Conservation (phyloP, 1,140 invertebrate genomes). For the Rhagoletis zephyria region DNA sequence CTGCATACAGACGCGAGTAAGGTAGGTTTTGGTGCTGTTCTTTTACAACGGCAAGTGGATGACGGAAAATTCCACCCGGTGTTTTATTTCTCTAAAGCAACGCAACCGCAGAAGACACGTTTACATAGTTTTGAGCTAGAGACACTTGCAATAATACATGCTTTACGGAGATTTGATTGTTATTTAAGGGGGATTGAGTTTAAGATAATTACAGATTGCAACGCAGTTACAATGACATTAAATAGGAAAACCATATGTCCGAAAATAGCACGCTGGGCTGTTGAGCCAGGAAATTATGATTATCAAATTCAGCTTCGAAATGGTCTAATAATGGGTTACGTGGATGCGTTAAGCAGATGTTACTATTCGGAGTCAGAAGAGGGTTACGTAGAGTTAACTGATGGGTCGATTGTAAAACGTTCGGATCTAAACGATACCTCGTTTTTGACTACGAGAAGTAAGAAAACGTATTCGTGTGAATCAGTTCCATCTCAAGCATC, state of each 20-base stretch:
- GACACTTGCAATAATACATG: conserved; percentile 34
- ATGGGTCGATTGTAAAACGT: too few relatives aligned
- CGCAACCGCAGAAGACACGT: background rate
- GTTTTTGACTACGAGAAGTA: too few relatives aligned
- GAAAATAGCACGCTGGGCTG: conserved; percentile 23
- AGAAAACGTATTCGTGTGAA: too few relatives aligned
- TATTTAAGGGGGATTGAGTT: background rate
- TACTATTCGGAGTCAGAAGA: too few relatives aligned
- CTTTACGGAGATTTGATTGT: background rate
- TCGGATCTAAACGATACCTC: too few relatives aligned
- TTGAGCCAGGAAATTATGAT: conserved; percentile 25
- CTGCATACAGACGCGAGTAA: conserved; percentile 20
- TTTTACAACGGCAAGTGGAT: conserved; percentile 42
- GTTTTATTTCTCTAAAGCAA: conserved; percentile 1
- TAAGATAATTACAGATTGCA: conserved; percentile 39
- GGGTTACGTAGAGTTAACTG: too few relatives aligned
- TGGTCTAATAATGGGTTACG: background rate
- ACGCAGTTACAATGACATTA: background rate
- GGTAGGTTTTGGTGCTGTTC: conserved; percentile 29
- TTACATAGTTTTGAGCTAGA: conserved; percentile 34
- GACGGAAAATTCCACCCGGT: background rate
- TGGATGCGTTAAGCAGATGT: background rate
- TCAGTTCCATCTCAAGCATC: too few relatives aligned
- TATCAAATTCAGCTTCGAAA: background rate
- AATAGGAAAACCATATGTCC: background rate